Evolutionary conservation across 1,140 invertebrate species (phyloP).

Genomic region (Caenorhabditis remanei): DNA sequence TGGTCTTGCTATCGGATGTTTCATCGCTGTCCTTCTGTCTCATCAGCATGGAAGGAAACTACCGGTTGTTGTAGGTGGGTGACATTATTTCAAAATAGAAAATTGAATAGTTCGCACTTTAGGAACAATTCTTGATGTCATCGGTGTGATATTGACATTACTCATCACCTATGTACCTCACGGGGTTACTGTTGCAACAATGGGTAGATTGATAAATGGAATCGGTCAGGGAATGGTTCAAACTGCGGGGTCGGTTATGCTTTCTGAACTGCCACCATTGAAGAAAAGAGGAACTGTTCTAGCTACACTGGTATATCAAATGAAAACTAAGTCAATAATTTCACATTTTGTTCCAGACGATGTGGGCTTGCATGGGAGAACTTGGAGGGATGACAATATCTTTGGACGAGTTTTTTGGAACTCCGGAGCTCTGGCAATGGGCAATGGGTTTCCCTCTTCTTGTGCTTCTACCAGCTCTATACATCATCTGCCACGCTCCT

Average conservation of each 20-base stretch:
- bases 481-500: conserved; percentile 34
- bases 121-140: conserved; percentile 56
- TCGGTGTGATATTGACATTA: conserved; percentile 51
- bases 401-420: conserved; percentile 53
- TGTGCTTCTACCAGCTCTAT: conserved; percentile 33
- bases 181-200: conserved; percentile 37
- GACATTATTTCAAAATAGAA: neutral
- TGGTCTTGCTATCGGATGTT: conserved; percentile 61
- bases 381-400: conserved; percentile 56
- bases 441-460: conserved; percentile 53
- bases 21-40: conserved; percentile 56
- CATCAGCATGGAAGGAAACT: conserved; percentile 54
- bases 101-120: neutral
- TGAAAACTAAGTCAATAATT: too few relatives aligned
- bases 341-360: conserved; percentile 15
- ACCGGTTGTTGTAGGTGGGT: conserved; percentile 44
- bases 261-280: conserved; percentile 51
- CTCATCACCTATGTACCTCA: conserved; percentile 48
- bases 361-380: conserved; percentile 63
- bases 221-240: conserved; percentile 62
- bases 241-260: conserved; percentile 55
- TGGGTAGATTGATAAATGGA: conserved; percentile 63
- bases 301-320: conserved; percentile 52
- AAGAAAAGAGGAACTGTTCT: conserved; percentile 56
- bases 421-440: conserved; percentile 48